Base-by-base conservation (phyloP, 2,888 invertebrate genomes). In the Eupithecia insigniata region DNA sequence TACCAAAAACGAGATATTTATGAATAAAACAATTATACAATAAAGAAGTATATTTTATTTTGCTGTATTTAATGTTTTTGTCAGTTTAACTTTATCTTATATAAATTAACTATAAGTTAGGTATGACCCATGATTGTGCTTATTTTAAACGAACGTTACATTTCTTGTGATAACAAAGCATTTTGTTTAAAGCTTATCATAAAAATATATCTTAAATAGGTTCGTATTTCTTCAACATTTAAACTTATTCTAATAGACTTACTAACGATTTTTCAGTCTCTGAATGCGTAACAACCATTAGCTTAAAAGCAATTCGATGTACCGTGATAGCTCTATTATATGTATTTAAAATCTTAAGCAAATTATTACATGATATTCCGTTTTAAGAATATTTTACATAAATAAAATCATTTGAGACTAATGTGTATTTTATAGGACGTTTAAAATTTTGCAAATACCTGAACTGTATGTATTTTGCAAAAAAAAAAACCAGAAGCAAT, bases 261-360 rank as follows among this genome's bases (percentile, higher is more conserved):
- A 66, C 30, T 43, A 60, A 66, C 43, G 60, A 26, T 66, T 66
- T 58, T 30, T 30, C 70, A 70, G 66, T 66, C 66, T 70, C 58
- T 10, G 51, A 51, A 51, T 51, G 10, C 10, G 22, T 51, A 22
- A 22, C 22, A 51, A 22, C 51, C 10, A 1, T 3, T 10, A 12
- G 10, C 51, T 2, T 46, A 46, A 46, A 46, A 46, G 43, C 46
- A 46, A 46, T 46, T 46, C 16, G 16, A 39, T 39, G 39, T 39
- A 16, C 18, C 18, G 39, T n/a, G 46, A 46, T 6, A 46, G 3
- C 2, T 10, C 7, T 22, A n/a, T n/a, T n/a, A 18, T 43, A 18
- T 43, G 12, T 14, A 39, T 5, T 6, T n/a, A n/a, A n/a, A n/a
- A 39, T 39, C 0, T n/a, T n/a, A n/a, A 5, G 5, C 39, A 16